phyloP scores from a whole-genome alignment of 2,888 invertebrate species.

The Ectemnius lituratus region DNA sequence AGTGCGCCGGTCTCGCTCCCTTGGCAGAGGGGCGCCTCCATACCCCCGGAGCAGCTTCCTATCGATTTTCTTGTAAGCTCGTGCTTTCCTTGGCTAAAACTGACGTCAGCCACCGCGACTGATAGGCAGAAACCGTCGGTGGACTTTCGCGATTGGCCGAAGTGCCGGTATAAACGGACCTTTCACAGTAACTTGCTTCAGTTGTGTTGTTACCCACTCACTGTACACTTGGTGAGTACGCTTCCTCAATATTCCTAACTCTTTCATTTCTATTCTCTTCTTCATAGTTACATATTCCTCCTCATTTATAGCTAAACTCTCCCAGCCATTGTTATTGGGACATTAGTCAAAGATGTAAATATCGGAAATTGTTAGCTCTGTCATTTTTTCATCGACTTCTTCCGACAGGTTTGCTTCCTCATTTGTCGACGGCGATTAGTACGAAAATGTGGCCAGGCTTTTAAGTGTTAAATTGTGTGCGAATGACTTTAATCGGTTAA shows the following conservation, averaged over 20 bases:
- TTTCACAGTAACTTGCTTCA: constrained; percentile 66
- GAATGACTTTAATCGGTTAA: too few species aligned
- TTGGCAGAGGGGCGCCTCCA: too few species aligned
- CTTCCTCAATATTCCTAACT: background rate
- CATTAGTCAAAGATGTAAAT: too few species aligned
- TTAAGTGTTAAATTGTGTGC: too few species aligned
- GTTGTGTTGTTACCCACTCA: constrained; percentile 72
- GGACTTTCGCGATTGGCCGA: constrained; percentile 61
- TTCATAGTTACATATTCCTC: background rate
- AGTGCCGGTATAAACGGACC: constrained; percentile 68
- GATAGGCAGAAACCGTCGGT: constrained; percentile 58
- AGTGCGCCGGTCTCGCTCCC: too few species aligned
- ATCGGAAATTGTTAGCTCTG: too few species aligned
- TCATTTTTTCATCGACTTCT: too few species aligned
- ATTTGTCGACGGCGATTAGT: too few species aligned
- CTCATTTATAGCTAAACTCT: too few species aligned
- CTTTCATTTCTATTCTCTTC: background rate
- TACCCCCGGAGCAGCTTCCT: background rate
- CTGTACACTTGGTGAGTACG: constrained; percentile 73
- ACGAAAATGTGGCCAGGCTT: too few species aligned
- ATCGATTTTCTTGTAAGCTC: constrained; percentile 55
- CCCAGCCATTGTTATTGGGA: too few species aligned
- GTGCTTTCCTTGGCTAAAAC: constrained; percentile 54
- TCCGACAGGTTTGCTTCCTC: too few species aligned
- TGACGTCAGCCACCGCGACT: constrained; percentile 54